Percentiles rank a stretch among this genome's conserved stretches.
phyloP scores from a whole-genome alignment of 2,888 invertebrate species.

The Rosalia funebris region DNA sequence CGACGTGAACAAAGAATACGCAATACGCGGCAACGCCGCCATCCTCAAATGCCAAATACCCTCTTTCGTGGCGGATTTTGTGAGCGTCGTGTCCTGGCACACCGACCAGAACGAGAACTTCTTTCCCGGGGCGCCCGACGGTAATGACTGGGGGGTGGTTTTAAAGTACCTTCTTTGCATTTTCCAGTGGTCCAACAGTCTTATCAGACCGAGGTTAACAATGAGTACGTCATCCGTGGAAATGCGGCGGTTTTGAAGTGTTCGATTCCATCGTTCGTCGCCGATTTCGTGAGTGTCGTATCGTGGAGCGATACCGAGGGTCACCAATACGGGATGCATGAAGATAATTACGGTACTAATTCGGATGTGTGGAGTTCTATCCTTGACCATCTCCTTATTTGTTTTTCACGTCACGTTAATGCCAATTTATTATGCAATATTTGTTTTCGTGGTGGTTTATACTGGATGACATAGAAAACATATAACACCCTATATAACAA shows the following conservation, averaged over 20 bases:
- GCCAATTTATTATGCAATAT: too few relatives aligned
- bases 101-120: slow-evolving; percentile 82
- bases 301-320: slow-evolving; percentile 87
- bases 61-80: slow-evolving; percentile 92
- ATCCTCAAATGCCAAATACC: slow-evolving; percentile 91
- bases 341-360: slow-evolving; percentile 69
- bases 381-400: neutral
- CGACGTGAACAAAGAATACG: slow-evolving; percentile 89
- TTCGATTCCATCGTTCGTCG: slow-evolving; percentile 89
- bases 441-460: too few relatives aligned
- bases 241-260: slow-evolving; percentile 89
- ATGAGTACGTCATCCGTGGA: slow-evolving; percentile 90
- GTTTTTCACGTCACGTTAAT: too few relatives aligned
- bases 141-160: slow-evolving; percentile 45
- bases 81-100: slow-evolving; percentile 87
- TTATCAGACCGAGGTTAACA: slow-evolving; percentile 91
- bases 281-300: slow-evolving; percentile 89
- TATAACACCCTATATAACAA: too few relatives aligned
- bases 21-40: slow-evolving; percentile 88
- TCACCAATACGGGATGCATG: slow-evolving; percentile 73
- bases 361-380: neutral
- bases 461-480: too few relatives aligned
- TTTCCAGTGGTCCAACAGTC: slow-evolving; percentile 87
- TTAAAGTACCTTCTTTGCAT: neutral
- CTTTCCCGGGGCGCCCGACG: slow-evolving; percentile 67